Evolutionary conservation across 1,140 invertebrate genomes (phyloP).

Genomic region (Lordiphosa clarofinis): DNA sequence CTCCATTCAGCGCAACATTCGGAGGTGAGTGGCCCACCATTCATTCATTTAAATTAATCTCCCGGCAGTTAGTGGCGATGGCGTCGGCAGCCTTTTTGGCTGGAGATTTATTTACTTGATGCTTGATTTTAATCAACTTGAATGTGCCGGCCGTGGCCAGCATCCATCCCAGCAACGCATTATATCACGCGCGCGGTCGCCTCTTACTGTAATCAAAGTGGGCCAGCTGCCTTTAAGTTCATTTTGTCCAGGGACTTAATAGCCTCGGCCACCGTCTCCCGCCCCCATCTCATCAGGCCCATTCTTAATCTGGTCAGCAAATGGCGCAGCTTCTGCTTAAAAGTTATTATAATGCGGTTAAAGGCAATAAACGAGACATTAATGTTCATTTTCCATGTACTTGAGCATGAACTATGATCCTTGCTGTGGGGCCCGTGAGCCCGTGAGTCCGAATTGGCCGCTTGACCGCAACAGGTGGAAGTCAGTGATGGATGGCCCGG

Average conservation of each 20-base stretch:
- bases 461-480: constrained; percentile 31
- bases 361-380: constrained; percentile 73
- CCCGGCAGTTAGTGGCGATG: constrained; percentile 43
- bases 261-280: constrained; percentile 65
- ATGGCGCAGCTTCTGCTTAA: constrained; percentile 69
- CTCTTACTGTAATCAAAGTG: constrained; percentile 70
- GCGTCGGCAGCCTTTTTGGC: constrained; percentile 29
- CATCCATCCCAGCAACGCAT: constrained; percentile 35
- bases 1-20: constrained; percentile 84
- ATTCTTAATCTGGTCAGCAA: constrained; percentile 62
- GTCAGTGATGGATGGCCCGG: constrained; percentile 6
- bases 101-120: constrained; percentile 74
- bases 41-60: constrained; percentile 75
- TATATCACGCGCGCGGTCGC: constrained; percentile 56
- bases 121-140: constrained; percentile 78
- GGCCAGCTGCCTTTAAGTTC: constrained; percentile 57
- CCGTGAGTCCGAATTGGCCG: constrained; percentile 16
- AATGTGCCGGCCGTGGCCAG: constrained; percentile 42
- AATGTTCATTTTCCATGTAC: constrained; percentile 58
- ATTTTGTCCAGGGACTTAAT: constrained; percentile 78
- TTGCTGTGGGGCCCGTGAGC: constrained; percentile 5
- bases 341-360: constrained; percentile 77
- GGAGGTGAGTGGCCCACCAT: constrained; percentile 81
- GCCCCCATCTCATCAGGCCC: constrained; percentile 15
- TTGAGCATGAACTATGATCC: constrained; percentile 50